These are phyloP conservation scores for Puffinus mauretanicus DNA, from an alignment of 2,113 vertebrate genomes.

Conservation along the genomic window DNA sequence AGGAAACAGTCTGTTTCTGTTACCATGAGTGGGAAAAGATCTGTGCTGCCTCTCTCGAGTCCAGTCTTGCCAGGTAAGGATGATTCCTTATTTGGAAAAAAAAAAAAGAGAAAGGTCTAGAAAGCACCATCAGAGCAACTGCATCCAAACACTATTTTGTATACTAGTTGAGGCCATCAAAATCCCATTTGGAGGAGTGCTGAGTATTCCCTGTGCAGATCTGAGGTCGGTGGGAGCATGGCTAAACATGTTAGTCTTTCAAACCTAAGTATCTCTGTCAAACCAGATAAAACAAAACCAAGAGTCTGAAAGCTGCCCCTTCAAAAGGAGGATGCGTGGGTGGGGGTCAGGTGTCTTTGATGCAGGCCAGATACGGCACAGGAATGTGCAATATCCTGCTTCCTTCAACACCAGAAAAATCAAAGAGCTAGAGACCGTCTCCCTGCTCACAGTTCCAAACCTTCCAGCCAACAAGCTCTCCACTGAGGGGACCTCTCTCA, in stretches of 20 bases:
- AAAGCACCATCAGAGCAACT: neutral
- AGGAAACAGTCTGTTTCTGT: neutral
- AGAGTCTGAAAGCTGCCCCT: neutral
- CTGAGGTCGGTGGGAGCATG: neutral
- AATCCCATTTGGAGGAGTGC: neutral
- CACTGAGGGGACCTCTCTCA: neutral
- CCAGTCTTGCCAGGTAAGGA: neutral
- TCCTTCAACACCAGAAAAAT: neutral
- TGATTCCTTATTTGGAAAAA: accelerated
- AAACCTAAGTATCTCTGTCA: neutral
- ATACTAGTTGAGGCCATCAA: neutral
- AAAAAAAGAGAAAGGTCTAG: neutral
- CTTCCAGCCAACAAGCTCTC: neutral
- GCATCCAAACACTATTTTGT: neutral
- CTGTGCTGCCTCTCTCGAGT: neutral
- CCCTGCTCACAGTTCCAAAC: neutral
- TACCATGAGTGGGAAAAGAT: neutral
- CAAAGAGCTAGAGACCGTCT: neutral
- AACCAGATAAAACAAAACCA: neutral
- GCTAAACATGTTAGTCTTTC: neutral
- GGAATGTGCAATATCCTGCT: neutral
- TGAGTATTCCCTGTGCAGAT: neutral
- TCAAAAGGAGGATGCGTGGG: neutral
- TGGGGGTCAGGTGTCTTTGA: slow-evolving; percentile 8
- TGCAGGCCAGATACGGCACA: neutral